phyloP scores from a whole-genome alignment of 2,888 invertebrate genomes.

The Parochlus steinenii region DNA sequence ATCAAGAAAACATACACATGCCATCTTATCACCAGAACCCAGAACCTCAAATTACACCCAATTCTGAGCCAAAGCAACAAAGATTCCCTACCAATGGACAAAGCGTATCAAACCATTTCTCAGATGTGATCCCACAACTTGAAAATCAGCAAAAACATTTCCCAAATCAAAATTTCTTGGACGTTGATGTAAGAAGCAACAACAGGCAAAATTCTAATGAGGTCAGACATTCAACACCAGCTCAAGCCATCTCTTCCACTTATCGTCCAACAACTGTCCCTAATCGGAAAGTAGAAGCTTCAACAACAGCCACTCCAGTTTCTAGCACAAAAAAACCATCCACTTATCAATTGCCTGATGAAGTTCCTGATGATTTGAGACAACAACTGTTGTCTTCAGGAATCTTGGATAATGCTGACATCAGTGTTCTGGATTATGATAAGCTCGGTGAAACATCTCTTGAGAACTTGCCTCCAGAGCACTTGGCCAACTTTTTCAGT shows the following conservation, averaged over 20 bases:
- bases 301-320: slow-evolving; percentile 22
- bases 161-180: background rate
- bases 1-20: slow-evolving; percentile 14
- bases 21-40: slow-evolving; percentile 13
- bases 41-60: slow-evolving; percentile 20
- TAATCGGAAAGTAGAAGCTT: slow-evolving; percentile 20
- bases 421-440: slow-evolving; percentile 73
- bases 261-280: slow-evolving; percentile 15
- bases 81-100: slow-evolving; percentile 18
- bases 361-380: slow-evolving; percentile 74
- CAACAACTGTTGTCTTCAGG: slow-evolving; percentile 71
- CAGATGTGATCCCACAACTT: slow-evolving; percentile 27
- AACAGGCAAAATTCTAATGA: slow-evolving; percentile 15
- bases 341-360: slow-evolving; percentile 54
- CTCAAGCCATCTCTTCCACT: background rate
- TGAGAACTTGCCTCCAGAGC: slow-evolving; percentile 69
- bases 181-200: slow-evolving; percentile 10
- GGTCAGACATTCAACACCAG: slow-evolving; percentile 13
- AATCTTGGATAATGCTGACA: slow-evolving; percentile 72
- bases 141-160: slow-evolving; percentile 17
- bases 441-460: slow-evolving; percentile 74
- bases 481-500: slow-evolving; percentile 69
- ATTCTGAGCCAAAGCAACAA: slow-evolving; percentile 25
- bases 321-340: slow-evolving; percentile 31
- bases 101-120: slow-evolving; percentile 28